Base-by-base conservation (phyloP, 2,888 invertebrate species). In the Coelopa pilipes region DNA sequence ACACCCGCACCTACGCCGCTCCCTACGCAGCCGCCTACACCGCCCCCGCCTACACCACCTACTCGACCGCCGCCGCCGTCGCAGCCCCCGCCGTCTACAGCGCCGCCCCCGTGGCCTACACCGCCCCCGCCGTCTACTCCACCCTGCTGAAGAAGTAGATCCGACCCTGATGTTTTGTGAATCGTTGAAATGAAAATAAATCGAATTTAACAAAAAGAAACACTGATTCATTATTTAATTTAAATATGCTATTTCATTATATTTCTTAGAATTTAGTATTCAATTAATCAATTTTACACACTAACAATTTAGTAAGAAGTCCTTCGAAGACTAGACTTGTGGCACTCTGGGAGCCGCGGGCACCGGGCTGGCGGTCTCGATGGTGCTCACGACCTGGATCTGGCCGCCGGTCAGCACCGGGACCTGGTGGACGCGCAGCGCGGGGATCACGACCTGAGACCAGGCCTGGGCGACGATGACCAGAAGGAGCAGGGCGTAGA, bases 1-100 rank as follows among this genome's bases (percentile, higher is more conserved):
- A 73, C 15, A 70, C 70, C 21, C 75, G 79, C 15, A 80, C 80
- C 50, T 7, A 78, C 81, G 0, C 78, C 82, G 21, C 66, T 4
- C 50, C 50, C 7, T 66, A 50, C n/a, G 2, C 47, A 3, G 66
- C 66, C n/a, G 10, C 66, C 0, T 49, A 49, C n/a, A 19, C 17
- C 34, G 21, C 13, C 2, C 66, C 17, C 21, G 50, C 66, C 13
- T 66, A 66, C n/a, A 66, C 77, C 72, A 76, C 79, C 49, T 79
- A 79, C 70, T 74, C 78, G 15, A 76, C 76, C 46, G 78, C 75
- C 50, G 76, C 75, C 1, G 55, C 71, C 47, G 69, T 68, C 24
- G 46, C 46, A 0, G 63, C 63, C n/a, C 60, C 60, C 11, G 12
- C 34, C 24, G 60, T 24, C 5, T 60, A 60, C 34, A 24, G 24